Base-by-base conservation (phyloP, 2,888 invertebrate species). In the Lepidonotus clava region DNA sequence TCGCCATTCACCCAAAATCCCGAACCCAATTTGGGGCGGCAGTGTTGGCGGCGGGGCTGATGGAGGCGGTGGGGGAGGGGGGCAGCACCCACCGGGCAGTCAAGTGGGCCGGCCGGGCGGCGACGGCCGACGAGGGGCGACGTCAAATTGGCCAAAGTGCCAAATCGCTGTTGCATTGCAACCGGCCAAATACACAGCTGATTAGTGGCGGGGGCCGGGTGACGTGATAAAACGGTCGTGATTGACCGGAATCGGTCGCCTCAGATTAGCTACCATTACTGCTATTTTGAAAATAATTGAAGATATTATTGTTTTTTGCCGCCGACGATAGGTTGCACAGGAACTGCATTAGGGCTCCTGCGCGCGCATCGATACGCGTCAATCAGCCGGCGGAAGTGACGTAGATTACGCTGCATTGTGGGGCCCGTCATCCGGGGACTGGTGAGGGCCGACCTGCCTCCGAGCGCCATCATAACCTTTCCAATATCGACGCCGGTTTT, bases 231-330 rank as follows among this genome's bases (percentile, higher is more conserved):
- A 56, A 53, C 28, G 51, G 56, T 56, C 53, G 28, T 36, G 53
- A 56, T 56, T 83, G 53, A 56, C 83, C 83, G 83, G 83, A 83
- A 53, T 83, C 56, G 32, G n/a, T 34, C n/a, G 83, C 83, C 56
- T n/a, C 18, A 38, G 53, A 83, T 83, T 83, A 83, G 83, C 53
- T 56, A 83, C 56, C 56, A 83, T 83, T 83, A 83, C 56, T 56
- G 36, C 83, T 83, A 83, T 83, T 83, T 83, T 83, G 34, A 83
- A 83, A 53, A 83, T 83, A 83, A 83, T 83, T 83, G 83, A 53
- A 51, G 83, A 83, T 83, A 83, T 83, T 83, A 83, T 83, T 83
- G 83, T 83, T 83, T 83, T 83, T 83, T 46, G 80, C 46, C 80
- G 41, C 80, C 24, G 24, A 18, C 80, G 80, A 80, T 80, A 80